phyloP scores from a whole-genome alignment of 2,888 invertebrate species.

The Eumacrocentrus americanus region DNA sequence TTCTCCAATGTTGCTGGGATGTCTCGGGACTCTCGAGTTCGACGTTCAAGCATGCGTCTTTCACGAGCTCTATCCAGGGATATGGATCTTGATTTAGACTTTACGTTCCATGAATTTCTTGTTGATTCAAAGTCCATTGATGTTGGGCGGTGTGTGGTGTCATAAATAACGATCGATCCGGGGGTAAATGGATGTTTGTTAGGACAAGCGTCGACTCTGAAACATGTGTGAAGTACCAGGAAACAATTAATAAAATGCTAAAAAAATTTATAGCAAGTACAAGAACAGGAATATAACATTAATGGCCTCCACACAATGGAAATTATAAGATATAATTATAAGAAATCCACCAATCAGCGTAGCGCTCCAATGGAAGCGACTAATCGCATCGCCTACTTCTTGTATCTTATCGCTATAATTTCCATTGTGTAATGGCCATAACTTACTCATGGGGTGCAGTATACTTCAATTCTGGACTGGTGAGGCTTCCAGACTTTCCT shows the following conservation, averaged over 20 bases:
- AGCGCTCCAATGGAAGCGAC: no score
- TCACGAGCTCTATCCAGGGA: no score
- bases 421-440: no score
- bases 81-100: no score
- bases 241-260: neutral
- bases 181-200: slow-evolving; percentile 40
- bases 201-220: slow-evolving; percentile 54
- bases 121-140: no score
- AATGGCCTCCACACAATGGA: no score
- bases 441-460: slow-evolving; percentile 55
- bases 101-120: no score
- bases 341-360: no score
- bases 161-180: slow-evolving; percentile 32
- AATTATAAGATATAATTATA: slow-evolving; percentile 3
- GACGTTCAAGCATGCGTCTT: slow-evolving; percentile 15
- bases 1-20: slow-evolving; percentile 14
- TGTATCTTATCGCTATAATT: no score
- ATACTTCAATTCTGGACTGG: slow-evolving; percentile 54
- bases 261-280: neutral
- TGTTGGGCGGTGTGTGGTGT: slow-evolving; percentile 22
- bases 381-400: no score
- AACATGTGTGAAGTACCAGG: slow-evolving; percentile 11
- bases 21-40: neutral
- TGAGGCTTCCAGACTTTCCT: slow-evolving; percentile 54
- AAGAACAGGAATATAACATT: no score